Conservation (phyloP, 2,797 vertebrate species). For the Pangasius djambal region DNA sequence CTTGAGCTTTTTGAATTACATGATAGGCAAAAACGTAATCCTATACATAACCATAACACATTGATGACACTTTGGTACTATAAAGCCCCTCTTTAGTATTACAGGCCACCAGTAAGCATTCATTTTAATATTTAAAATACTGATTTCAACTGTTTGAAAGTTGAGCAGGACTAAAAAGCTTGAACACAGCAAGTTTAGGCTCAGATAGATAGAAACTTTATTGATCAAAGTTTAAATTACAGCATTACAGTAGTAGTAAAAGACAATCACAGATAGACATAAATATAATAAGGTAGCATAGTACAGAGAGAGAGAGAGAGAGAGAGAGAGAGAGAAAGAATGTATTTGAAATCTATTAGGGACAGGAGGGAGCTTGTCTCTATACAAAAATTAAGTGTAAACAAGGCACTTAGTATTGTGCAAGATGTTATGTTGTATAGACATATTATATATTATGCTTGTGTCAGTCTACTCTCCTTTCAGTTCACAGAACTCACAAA, state of each 20-base stretch:
- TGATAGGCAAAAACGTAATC: background rate
- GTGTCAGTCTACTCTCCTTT: background rate
- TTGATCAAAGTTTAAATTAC: no score
- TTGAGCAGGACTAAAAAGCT: no score
- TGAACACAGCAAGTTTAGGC: background rate
- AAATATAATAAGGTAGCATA: no score
- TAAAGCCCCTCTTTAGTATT: background rate
- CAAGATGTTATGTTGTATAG: background rate
- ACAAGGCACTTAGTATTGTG: no score
- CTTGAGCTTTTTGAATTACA: background rate
- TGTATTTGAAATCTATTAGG: no score
- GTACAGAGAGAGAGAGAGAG: no score
- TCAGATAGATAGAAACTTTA: background rate
- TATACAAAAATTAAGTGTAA: no score
- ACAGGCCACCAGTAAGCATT: background rate
- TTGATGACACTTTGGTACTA: background rate
- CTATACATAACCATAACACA: background rate
- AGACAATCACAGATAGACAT: no score
- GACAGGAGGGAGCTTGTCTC: no score
- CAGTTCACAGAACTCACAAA: background rate
- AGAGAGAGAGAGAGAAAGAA: no score
- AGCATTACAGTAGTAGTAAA: no score
- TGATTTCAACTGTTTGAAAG: background rate
- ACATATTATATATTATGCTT: background rate
- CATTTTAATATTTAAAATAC: background rate